phyloP scores from a whole-genome alignment of 2,113 vertebrate genomes.

The Macrotus californicus region DNA sequence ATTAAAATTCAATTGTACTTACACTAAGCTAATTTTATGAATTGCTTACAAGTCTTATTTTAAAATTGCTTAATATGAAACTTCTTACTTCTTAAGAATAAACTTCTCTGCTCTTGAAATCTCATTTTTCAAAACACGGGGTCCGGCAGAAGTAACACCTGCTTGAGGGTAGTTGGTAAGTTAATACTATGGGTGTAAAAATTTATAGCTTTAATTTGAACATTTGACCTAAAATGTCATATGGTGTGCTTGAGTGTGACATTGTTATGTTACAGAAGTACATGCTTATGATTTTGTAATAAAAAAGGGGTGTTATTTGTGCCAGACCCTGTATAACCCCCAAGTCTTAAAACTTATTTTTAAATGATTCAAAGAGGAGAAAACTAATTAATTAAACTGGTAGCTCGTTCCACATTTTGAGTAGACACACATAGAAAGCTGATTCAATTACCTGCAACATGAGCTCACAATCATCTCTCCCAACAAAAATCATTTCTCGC shows the following conservation, averaged over 20 bases:
- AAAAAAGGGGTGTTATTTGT: no score
- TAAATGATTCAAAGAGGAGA: background rate
- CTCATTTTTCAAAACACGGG: background rate
- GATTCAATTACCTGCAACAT: constrained; percentile 94
- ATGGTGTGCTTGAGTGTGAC: no score
- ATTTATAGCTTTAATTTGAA: no score
- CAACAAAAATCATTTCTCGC: constrained; percentile 99
- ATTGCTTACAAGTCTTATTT: background rate
- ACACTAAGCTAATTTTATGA: background rate
- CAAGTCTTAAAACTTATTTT: background rate
- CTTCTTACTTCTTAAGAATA: background rate
- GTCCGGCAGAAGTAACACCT: no score
- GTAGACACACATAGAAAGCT: constrained; percentile 35
- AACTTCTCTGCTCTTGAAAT: background rate
- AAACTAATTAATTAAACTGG: background rate
- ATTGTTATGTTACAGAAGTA: no score
- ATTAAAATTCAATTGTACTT: constrained; percentile 14
- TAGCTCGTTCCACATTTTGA: background rate
- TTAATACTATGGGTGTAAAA: no score
- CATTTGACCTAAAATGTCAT: no score
- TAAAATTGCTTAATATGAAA: background rate
- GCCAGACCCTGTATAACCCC: background rate
- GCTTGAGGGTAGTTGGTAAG: no score
- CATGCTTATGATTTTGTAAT: no score
- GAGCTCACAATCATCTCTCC: constrained; percentile 98